Evolutionary conservation across 2,888 invertebrate genomes (phyloP), one percentile per base, ranked within the genome.

Genomic region (Tipula confusa): DNA sequence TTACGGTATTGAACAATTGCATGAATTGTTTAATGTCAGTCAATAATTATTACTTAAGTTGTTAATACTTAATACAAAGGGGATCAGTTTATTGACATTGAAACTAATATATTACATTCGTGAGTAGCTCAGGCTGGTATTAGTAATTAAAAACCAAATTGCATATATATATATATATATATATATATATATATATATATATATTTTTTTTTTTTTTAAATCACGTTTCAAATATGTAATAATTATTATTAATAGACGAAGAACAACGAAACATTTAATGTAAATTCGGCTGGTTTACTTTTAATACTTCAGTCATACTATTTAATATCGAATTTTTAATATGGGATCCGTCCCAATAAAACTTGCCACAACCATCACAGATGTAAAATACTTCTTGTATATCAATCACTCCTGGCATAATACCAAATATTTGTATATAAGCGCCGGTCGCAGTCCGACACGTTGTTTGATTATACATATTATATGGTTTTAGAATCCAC

Each of bases 351-450:
- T 43, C 85, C 86, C 86, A 86, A 83, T 85, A 86, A 79, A 84
- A 84, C 84, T 86, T 85, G 9, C 89, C 90, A 85, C 86, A 87
- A n/a, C 80, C 80, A 28, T 85, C 84, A 15, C 85, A 85, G 38
- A 84, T 87, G 83, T 84, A 85, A 84, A 85, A 85, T 64, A 82
- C 79, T 18, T 83, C 24, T 33, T 84, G 43, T n/a, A 82, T 84
- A 82, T 85, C 86, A 11, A 87, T 86, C 36, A 88, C 87, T 15
- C 89, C 89, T 82, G 88, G 89, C 1, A 89, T 88, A 85, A 89
- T 89, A 31, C 89, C 89, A 15, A 87, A 84, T 6, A 85, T 28
- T 83, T 85, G 85, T 24, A 85, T 85, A 33, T 29, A 64, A 24
- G 83, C 82, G 1, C 85, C 84, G 11, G 84, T 82, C 7, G 84